Base-by-base conservation (phyloP, 2,113 vertebrate genomes). In the Tauraco erythrolophus region DNA sequence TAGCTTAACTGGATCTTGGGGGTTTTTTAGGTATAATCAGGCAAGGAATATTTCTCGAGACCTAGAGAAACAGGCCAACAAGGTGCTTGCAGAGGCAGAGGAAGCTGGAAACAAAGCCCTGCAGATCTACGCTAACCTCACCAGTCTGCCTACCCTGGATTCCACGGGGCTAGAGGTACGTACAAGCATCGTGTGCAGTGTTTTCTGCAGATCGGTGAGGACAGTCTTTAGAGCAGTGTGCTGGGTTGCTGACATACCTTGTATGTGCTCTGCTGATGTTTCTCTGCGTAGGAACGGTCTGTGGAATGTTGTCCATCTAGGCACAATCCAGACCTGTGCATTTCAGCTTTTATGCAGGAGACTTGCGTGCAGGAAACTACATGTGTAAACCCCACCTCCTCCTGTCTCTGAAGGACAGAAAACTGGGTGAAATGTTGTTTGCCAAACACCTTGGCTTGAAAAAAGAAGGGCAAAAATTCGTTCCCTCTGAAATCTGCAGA, bases 111-210 rank as follows among this genome's bases (percentile, higher is more conserved):
- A 99, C 88, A 99, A 98, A 64, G 99, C 99, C 4, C 91, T 99
- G 83, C 98, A 99, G 97, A 99, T 99, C 92, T 99, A 99, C 0
- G 99, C 99, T 76, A 99, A 99, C 66, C 98, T 99, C 56, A 98
- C 99, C 70, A 98, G 98, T 94, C 96, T 99, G 30, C 98, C 99
- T 2, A 45, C 97, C 0, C 96, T 99, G 43, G 98, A 99, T 97
- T 98, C 99, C 10, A 97, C 96, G 0, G 96, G 98, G 1, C 97
- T 99, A 45, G 99, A 99, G 99, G 99, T 99, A 96, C 3, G 45
- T 60, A 37, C 4, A 72, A 82, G 39, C 23, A 21, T 46, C 24
- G 21, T 5, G 18, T 3, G 2, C 11, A 31, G 21, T 6, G 0
- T 75, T 81, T 50, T 30, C 45, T 72, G 15, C 48, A 46, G 33